Evolutionary conservation across 2,888 invertebrate genomes (phyloP).

Genomic region (Bellardia bayeri): DNA sequence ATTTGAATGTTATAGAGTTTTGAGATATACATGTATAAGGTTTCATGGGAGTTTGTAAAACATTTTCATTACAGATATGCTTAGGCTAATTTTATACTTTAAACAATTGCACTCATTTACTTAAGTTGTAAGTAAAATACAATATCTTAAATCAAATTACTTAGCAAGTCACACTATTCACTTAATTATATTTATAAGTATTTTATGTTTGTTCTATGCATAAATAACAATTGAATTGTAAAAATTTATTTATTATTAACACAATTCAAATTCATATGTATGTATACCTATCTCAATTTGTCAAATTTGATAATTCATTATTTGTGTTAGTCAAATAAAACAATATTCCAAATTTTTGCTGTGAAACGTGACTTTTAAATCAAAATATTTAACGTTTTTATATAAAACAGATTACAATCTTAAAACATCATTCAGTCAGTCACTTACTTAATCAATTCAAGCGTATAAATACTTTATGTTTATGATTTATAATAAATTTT

Average conservation of each 20-base stretch:
- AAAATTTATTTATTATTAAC: constrained; percentile 48
- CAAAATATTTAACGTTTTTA: not conserved
- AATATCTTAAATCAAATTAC: not conserved
- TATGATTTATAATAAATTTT: not conserved
- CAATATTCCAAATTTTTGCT: not conserved
- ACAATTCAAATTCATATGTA: constrained; percentile 31
- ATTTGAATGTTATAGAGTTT: not conserved
- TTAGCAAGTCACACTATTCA: constrained; percentile 9
- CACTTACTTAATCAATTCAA: not conserved
- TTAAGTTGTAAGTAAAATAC: too few species aligned
- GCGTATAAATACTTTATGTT: constrained; percentile 21
- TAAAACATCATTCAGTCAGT: constrained; percentile 1
- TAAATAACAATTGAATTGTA: not conserved
- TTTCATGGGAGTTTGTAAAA: too few species aligned
- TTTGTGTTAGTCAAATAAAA: not conserved
- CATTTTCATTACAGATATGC: too few species aligned
- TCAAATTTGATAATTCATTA: constrained; percentile 9
- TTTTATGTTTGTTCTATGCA: not conserved
- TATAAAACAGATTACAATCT: constrained; percentile 14
- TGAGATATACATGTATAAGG: too few species aligned
- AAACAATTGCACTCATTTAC: too few species aligned
- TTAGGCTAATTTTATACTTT: too few species aligned
- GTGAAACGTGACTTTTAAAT: constrained; percentile 59
- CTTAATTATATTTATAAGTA: not conserved
- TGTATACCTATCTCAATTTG: not conserved